Evolutionary conservation across 92 coral and sea anemone genomes (phyloP).

Genomic region (Phenganax stokvisi): DNA sequence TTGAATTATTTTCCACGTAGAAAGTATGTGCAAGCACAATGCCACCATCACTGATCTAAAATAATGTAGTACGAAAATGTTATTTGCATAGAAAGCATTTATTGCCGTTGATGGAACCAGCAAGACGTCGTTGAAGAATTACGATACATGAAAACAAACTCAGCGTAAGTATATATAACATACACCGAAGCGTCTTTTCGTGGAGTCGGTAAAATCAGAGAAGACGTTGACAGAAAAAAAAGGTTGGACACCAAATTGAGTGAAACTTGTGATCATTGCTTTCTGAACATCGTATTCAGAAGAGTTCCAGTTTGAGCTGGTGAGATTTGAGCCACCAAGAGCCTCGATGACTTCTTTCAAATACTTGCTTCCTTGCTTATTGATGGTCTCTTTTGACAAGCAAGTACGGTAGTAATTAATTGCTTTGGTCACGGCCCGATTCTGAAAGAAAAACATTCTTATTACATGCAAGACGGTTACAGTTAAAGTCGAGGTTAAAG

Average conservation of each 20-base stretch:
- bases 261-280: conserved; percentile 5
- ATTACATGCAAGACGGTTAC: neutral
- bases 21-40: conserved; percentile 21
- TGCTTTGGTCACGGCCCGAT: conserved; percentile 29
- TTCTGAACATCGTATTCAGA: conserved; percentile 28
- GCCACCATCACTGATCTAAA: conserved; percentile 23
- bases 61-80: neutral
- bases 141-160: neutral
- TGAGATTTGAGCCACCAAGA: conserved; percentile 32
- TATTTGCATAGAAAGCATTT: no score
- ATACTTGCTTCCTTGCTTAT: conserved; percentile 22
- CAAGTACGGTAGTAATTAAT: conserved; percentile 34
- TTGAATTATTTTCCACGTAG: conserved; percentile 20
- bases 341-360: conserved; percentile 12
- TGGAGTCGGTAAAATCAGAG: conserved; percentile 28
- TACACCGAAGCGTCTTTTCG: conserved; percentile 25
- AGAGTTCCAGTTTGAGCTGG: conserved; percentile 21
- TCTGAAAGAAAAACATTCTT: neutral
- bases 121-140: neutral
- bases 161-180: neutral
- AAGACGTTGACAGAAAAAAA: conserved; percentile 1
- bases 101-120: neutral
- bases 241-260: conserved; percentile 25
- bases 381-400: conserved; percentile 3
- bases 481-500: neutral